phyloP scores from a whole-genome alignment of 92 coral and sea anemone species.

The Hydrozoanthus gracilis region DNA sequence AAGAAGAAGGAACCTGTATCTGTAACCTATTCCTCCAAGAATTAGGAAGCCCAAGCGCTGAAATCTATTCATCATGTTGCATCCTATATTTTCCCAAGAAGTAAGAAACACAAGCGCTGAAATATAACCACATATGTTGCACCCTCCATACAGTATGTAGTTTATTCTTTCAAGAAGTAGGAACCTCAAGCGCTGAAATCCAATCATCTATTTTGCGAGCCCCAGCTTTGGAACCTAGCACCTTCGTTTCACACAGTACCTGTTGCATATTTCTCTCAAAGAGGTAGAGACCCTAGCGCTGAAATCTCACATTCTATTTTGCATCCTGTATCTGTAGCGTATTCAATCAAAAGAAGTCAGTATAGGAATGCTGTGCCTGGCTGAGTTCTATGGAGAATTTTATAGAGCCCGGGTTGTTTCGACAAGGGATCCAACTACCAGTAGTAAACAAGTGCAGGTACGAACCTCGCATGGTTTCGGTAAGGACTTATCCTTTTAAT shows the following conservation, averaged over 20 bases:
- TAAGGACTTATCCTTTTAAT: background rate
- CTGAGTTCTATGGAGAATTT: slow-evolving; percentile 71
- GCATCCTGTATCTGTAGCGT: slow-evolving; percentile 16
- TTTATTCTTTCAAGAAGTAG: too few species aligned
- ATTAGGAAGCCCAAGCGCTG: too few species aligned
- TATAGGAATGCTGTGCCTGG: slow-evolving; percentile 75
- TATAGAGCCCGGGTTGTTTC: slow-evolving; percentile 74
- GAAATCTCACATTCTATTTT: background rate
- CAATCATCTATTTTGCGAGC: background rate
- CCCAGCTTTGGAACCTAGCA: background rate
- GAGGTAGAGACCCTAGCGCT: too few species aligned
- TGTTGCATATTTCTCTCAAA: too few species aligned
- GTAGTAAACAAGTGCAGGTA: slow-evolving; percentile 23
- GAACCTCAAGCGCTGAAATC: background rate
- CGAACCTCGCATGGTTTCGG: background rate
- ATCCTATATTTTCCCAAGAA: too few species aligned
- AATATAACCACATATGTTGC: too few species aligned
- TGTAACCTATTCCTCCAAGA: too few species aligned
- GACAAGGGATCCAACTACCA: slow-evolving; percentile 24
- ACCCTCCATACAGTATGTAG: too few species aligned
- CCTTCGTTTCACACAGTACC: too few species aligned
- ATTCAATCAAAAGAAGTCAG: slow-evolving; percentile 44
- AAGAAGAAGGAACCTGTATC: too few species aligned
- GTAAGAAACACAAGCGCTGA: too few species aligned
- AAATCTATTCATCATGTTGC: too few species aligned